Evolutionary conservation across 2,888 invertebrate genomes (phyloP), one percentile per base, ranked within the genome.

Genomic region (Chromoteleia sp.): DNA sequence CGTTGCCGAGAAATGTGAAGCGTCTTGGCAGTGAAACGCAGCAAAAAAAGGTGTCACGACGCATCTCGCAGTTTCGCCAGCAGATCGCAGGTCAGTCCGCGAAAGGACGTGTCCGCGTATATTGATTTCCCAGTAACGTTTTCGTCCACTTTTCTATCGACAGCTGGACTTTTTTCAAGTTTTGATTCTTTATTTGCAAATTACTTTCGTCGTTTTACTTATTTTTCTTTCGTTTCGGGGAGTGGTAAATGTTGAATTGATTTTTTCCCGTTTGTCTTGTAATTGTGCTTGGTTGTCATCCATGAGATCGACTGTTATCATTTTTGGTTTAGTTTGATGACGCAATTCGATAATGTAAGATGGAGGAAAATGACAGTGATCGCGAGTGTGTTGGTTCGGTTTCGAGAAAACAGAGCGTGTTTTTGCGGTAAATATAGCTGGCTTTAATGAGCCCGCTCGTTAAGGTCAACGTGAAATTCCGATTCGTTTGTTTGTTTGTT

Each of bases 1-100:
- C 63, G 19, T 33, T 30, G 30, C 8, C n/a, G 39, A 52, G 65
- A 50, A 29, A 65, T 65, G 65, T 65, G 65, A 65, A 6, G 33
- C 36, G 33, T 36, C 25, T 48, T 17, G 48, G 8, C 15, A 17
- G 21, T 10, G 7, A 29, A 12, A 21, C 25, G 29, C 52, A 48
- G 15, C 43, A 7, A 12, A 30, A 65, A 61, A 75, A 63, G 45
- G 56, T 71, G 75, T 75, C 67, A 75, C 65, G 50, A 58, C 41
- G 58, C 58, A 52, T 67, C 75, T 39, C 67, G 21, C 59, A 45
- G 54, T 56, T 56, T 33, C 54, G 74, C 65, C 65, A 75, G 74
- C 74, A 65, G 74, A 65, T 75, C 19, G 65, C 74, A 75, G 74
- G 74, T 75, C 74, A 75, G 74, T 74, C 56, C 63, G 41, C 43